phyloP scores from a whole-genome alignment of 2,888 invertebrate species.

The Pseudococcus viburni region DNA sequence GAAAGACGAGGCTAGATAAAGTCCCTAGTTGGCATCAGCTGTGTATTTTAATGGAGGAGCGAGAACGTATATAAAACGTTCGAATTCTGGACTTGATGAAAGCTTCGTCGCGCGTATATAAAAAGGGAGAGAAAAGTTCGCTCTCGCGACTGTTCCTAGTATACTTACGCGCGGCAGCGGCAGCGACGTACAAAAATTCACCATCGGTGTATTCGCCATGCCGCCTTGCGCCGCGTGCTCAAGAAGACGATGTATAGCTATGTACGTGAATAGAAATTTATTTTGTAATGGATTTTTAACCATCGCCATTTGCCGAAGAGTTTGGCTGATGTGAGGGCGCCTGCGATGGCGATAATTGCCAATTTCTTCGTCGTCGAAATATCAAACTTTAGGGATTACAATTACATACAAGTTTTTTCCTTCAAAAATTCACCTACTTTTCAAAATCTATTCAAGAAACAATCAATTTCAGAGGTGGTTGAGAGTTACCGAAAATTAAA shows the following conservation, averaged over 20 bases:
- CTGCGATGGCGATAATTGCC: background rate
- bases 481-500: too few species aligned
- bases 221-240: background rate
- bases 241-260: background rate
- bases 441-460: too few species aligned
- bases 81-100: constrained; percentile 64
- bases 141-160: constrained; percentile 41
- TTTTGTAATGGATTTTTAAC: background rate
- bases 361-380: background rate
- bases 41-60: constrained; percentile 65
- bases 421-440: too few species aligned
- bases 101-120: constrained; percentile 24
- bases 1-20: constrained; percentile 58
- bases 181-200: background rate
- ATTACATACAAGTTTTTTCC: too few species aligned
- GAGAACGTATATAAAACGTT: constrained; percentile 55
- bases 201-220: constrained; percentile 18
- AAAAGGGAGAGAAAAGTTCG: constrained; percentile 56
- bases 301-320: background rate
- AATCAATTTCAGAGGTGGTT: too few species aligned
- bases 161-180: background rate
- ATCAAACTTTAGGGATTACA: too few species aligned
- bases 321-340: background rate
- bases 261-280: constrained; percentile 4
- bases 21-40: constrained; percentile 66